Percentiles rank a stretch among this genome's conserved stretches.
Conservation (phyloP, 2,113 vertebrate genomes). For the Syngnathus scovelli region DNA sequence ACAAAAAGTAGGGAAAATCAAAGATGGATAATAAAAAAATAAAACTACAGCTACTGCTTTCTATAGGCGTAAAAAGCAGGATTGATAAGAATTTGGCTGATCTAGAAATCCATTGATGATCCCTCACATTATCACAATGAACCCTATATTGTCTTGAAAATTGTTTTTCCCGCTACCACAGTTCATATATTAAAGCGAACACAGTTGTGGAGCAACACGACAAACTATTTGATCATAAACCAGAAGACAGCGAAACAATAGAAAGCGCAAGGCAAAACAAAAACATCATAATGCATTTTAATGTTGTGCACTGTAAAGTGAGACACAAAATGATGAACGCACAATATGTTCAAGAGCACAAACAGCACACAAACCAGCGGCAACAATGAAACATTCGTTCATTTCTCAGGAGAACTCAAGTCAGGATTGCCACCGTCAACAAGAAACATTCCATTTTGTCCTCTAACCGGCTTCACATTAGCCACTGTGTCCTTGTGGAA, state of each 20-base stretch:
- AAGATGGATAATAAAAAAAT: too few species aligned
- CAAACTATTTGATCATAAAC: constrained; percentile 28
- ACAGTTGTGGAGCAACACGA: constrained; percentile 23
- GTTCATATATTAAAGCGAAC: constrained; percentile 25
- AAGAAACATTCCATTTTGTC: constrained; percentile 18
- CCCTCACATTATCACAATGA: neutral
- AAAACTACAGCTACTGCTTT: too few species aligned
- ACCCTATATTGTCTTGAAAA: constrained; percentile 10
- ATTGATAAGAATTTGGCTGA: too few species aligned
- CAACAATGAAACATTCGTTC: constrained; percentile 41
- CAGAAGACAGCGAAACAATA: constrained; percentile 9
- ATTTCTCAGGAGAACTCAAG: constrained; percentile 31
- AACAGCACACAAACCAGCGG: constrained; percentile 39
- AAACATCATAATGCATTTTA: constrained; percentile 9
- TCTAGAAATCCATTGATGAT: too few species aligned
- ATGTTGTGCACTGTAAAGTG: constrained; percentile 8
- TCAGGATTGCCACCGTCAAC: constrained; percentile 2
- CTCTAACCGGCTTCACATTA: constrained; percentile 15
- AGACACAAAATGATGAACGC: constrained; percentile 26
- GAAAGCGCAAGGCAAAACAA: constrained; percentile 8
- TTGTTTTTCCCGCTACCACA: constrained; percentile 30
- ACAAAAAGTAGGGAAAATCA: too few species aligned
- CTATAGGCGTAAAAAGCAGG: too few species aligned
- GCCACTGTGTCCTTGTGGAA: constrained; percentile 47
- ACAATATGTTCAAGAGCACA: constrained; percentile 36